Conservation (phyloP, 2,888 invertebrate genomes). For the Erebia ligea region DNA sequence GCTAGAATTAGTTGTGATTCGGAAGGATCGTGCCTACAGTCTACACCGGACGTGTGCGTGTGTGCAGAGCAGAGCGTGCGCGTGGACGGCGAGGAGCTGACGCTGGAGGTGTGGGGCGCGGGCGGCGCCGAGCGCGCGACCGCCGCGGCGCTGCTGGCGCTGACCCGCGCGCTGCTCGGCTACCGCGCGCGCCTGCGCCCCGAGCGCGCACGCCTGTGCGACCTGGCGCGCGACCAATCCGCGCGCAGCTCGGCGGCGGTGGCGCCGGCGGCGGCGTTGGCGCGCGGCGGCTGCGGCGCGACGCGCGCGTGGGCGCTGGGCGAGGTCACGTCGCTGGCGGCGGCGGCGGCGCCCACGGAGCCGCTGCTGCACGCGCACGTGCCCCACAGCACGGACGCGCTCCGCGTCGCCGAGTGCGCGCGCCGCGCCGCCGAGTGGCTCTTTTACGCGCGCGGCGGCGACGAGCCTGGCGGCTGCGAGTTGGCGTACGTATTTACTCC, state of each 20-base stretch:
- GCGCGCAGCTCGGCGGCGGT: slow-evolving; percentile 57
- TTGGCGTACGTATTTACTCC: no score
- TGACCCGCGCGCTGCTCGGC: slow-evolving; percentile 83
- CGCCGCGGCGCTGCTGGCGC: slow-evolving; percentile 85
- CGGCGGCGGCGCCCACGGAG: background rate
- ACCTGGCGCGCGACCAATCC: slow-evolving; percentile 86
- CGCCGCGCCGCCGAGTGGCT: background rate
- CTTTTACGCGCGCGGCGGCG: background rate
- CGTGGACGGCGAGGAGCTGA: slow-evolving; percentile 95
- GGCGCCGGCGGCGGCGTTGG: slow-evolving; percentile 58
- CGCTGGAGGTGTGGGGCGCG: slow-evolving; percentile 89
- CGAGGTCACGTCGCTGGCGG: slow-evolving; percentile 2
- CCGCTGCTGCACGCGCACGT: slow-evolving; percentile 9
- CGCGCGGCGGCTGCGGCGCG: slow-evolving; percentile 5
- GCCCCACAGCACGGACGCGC: background rate
- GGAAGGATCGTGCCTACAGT: no score
- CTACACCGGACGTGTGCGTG: background rate
- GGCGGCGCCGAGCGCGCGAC: slow-evolving; percentile 90
- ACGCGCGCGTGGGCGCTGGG: background rate
- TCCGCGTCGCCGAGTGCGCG: background rate
- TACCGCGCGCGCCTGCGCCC: slow-evolving; percentile 83
- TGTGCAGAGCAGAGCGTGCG: slow-evolving; percentile 81
- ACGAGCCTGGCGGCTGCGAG: background rate
- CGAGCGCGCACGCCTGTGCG: slow-evolving; percentile 88
- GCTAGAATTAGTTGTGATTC: no score